Percentiles rank a stretch among this genome's conserved stretches.
Evolutionary conservation across 2,888 invertebrate genomes (phyloP).

Genomic region (Trachelus troglodyta): DNA sequence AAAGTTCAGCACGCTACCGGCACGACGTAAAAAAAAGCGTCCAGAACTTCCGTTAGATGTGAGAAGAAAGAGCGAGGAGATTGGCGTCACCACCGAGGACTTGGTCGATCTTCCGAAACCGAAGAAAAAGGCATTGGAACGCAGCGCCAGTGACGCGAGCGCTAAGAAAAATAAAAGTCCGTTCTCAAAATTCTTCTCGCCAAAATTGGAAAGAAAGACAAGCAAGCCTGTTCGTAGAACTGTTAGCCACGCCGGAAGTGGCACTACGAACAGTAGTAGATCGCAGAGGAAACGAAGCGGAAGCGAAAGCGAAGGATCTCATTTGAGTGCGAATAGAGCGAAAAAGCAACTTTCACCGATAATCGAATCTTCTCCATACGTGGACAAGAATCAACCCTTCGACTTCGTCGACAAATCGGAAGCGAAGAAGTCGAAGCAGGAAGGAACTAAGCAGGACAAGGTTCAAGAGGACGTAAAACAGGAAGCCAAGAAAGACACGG

Average conservation of each 20-base stretch:
- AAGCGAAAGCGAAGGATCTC: slow-evolving; percentile 71
- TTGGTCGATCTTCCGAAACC: slow-evolving; percentile 60
- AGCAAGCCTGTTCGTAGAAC: slow-evolving; percentile 49
- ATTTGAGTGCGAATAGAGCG: slow-evolving; percentile 69
- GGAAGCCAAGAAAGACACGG: slow-evolving; percentile 18
- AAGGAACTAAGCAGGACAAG: slow-evolving; percentile 26
- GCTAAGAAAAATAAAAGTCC: slow-evolving; percentile 50
- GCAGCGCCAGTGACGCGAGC: slow-evolving; percentile 67
- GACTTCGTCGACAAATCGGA: slow-evolving; percentile 39
- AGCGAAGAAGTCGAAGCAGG: slow-evolving; percentile 45
- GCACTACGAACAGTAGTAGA: slow-evolving; percentile 66
- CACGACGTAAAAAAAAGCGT: slow-evolving; percentile 68
- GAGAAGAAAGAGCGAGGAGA: slow-evolving; percentile 71
- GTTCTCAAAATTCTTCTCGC: slow-evolving; percentile 54
- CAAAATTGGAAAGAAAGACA: slow-evolving; percentile 51
- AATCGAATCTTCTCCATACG: slow-evolving; percentile 79
- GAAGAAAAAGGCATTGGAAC: slow-evolving; percentile 67
- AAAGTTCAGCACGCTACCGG: slow-evolving; percentile 75
- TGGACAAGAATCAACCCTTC: slow-evolving; percentile 57
- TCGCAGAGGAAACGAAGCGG: slow-evolving; percentile 72
- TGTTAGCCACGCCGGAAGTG: slow-evolving; percentile 72
- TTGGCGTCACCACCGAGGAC: slow-evolving; percentile 55
- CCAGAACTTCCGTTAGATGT: slow-evolving; percentile 51
- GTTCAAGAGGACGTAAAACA: slow-evolving; percentile 21
- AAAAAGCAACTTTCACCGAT: slow-evolving; percentile 83